These are phyloP conservation scores for Dryoscopus gambensis DNA, from an alignment of 2,113 vertebrate genomes.

Conservation along the genomic window DNA sequence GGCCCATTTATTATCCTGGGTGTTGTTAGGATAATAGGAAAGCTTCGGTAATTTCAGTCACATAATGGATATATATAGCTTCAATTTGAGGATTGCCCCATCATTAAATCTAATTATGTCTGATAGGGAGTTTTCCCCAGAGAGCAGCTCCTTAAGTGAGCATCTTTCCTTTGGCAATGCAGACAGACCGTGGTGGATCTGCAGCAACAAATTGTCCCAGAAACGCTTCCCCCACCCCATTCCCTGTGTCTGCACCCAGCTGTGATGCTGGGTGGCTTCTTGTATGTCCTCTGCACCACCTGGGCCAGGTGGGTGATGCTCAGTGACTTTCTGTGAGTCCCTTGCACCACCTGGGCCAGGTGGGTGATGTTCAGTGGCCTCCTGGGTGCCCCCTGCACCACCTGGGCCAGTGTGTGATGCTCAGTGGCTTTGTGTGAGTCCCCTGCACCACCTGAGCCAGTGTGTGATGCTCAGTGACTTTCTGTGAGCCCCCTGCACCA, in stretches of 20 bases:
- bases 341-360: background rate
- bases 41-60: constrained; percentile 69
- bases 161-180: background rate
- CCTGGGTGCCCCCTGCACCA: background rate
- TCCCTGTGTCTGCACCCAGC: too few species aligned
- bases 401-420: background rate
- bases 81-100: constrained; percentile 66
- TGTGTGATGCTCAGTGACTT: background rate
- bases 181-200: background rate
- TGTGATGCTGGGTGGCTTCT: rapidly evolving
- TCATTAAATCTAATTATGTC: constrained; percentile 74
- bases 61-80: constrained; percentile 74
- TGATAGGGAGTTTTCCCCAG: constrained; percentile 55
- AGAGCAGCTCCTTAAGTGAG: constrained; percentile 55
- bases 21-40: constrained; percentile 67
- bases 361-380: background rate
- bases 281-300: rapidly evolving
- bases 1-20: constrained; percentile 69
- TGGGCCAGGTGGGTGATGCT: background rate
- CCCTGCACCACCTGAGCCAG: background rate
- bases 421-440: too few species aligned
- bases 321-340: rapidly evolving
- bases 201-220: background rate
- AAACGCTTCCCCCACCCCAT: background rate
- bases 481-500: too few species aligned